Base-by-base conservation (phyloP, 2,113 vertebrate species). In the Lota lota region DNA sequence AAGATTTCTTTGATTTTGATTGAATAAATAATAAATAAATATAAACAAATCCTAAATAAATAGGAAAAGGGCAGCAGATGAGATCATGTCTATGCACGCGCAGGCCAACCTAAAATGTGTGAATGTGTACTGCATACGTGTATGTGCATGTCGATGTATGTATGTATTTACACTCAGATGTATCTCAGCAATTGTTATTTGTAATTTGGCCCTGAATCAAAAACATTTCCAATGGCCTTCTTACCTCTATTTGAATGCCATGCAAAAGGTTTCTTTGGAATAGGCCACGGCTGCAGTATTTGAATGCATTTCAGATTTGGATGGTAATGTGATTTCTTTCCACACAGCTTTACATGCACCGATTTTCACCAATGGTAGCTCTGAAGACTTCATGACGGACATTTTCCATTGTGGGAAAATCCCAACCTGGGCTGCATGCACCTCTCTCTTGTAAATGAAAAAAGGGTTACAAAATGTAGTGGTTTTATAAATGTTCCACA, bases 281-380 rank as follows among this genome's bases (percentile, higher is more conserved):
- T 12, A 36, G 19, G 59, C 65, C 24, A 24, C 47, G 61, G 58
- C 58, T 28, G 11, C 65, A 65, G 73, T 4, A 63, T 70, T 36
- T 71, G 56, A 74, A 66, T 72, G 74, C 33, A 59, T 68, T 66
- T 66, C 54, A 75, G 69, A 68, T 82, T 78, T 72, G 65, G 47
- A 61, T 76, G 59, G 54, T 20, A 21, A 84, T 89, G 89, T 90
- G 85, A 86, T 85, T 89, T 33, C 87, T 47, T 87, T 84, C 83
- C 77, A 0, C 77, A 1, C 1, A 36, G 60, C 53, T 83, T 79
- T 68, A 59, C 40, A 62, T 61, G 6, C 65, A 59, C 56, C 73
- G 61, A 28, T 51, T 20, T 22, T 16, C 19, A 11, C 22, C 22
- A 24, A 1, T 61, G 7, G 60, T n/a, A 19, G 57, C n/a, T 47